Evolutionary conservation across 2,888 invertebrate species (phyloP), one percentile per base, ranked within the genome.

Genomic region (Odontomyia ornata): DNA sequence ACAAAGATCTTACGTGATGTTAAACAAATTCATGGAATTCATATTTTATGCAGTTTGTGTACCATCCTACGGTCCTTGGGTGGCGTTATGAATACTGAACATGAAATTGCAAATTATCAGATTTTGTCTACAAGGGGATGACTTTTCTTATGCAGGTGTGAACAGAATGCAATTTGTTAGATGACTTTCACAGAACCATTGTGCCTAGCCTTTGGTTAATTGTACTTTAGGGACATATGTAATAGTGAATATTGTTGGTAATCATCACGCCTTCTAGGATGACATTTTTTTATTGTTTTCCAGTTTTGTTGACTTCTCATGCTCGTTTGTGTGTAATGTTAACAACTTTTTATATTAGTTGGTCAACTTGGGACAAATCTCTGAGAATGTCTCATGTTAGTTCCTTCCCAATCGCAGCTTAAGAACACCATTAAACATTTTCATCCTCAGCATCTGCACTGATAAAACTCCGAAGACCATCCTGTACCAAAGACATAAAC

Each of bases 1-100:
- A 36, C 36, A 9, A 57, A 76, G 77, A 77, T 76, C 46, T 78
- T 78, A 78, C 78, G 78, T 78, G 78, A 78, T 78, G 78, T 78
- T 78, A 76, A 78, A 76, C 76, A 78, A 78, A 76, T 78, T 76
- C 56, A n/a, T 64, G 25, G 64, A 60, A 76, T 52, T 78, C 77
- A 69, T 62, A 65, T 73, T 77, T 62, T 56, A 71, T 30, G 18
- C 71, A 11, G 11, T 30, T 56, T 72, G 7, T 28, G 30, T 27
- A 15, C n/a, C 52, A 52, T 52, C n/a, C n/a, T n/a, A n/a, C n/a
- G 15, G 25, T 28, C 36, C 27, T 36, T 27, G 11, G 47, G 28
- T 30, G 28, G 28, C 30, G 72, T 72, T 18, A n/a, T 11, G 15
- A 57, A 73, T 57, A 23, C 52, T 56, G 43, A 36, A 57, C 15